Conservation (phyloP, 2,888 invertebrate species). For the Lasioglossum zephyrum region DNA sequence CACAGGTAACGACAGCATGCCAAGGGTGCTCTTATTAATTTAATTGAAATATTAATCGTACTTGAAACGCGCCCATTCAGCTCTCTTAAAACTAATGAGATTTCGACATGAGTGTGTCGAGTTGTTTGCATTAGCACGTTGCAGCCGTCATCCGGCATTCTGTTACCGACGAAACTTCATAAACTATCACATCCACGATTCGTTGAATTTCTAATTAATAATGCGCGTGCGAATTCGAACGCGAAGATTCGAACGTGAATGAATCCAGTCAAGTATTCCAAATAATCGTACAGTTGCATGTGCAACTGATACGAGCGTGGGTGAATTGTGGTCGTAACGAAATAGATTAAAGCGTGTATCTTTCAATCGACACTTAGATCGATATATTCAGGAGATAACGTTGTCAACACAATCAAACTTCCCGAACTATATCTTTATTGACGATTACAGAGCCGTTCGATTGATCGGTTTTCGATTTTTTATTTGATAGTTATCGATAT, state of each 20-base stretch:
- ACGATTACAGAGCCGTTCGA: neutral
- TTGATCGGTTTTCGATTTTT: no score
- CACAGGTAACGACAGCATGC: conserved; percentile 42
- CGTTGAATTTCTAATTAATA: neutral
- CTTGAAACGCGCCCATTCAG: neutral
- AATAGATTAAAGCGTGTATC: neutral
- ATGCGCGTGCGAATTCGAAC: neutral
- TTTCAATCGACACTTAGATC: neutral
- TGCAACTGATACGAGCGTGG: neutral
- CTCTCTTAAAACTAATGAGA: neutral
- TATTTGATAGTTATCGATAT: no score
- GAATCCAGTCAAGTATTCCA: neutral
- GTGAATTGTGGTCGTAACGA: neutral
- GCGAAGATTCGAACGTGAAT: neutral
- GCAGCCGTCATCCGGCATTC: conserved; percentile 12
- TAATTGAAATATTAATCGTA: neutral
- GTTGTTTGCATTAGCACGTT: conserved; percentile 6
- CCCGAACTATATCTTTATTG: neutral
- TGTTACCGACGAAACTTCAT: neutral
- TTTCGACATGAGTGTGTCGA: neutral
- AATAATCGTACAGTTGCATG: neutral
- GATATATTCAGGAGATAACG: neutral
- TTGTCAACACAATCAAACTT: neutral
- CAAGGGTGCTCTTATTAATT: conserved; percentile 6
- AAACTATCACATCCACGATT: neutral